Evolutionary conservation across 1,140 invertebrate genomes (phyloP).

Genomic region (Drosophila micromelanica): DNA sequence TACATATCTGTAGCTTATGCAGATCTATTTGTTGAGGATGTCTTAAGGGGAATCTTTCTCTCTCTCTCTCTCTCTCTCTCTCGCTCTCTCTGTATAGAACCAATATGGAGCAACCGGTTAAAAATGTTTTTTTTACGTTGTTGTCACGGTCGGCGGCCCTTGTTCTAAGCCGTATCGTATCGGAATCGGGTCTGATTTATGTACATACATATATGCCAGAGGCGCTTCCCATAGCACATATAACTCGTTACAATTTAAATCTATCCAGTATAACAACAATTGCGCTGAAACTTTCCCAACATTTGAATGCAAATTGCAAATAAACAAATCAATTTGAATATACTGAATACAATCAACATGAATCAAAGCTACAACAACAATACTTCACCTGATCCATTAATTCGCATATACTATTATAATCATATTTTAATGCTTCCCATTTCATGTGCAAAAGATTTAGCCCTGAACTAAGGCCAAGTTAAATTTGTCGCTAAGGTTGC

Average conservation of each 20-base stretch:
- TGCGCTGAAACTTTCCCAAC: conserved; percentile 57
- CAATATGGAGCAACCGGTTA: conserved; percentile 11
- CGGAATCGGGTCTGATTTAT: conserved; percentile 7
- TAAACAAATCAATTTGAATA: conserved; percentile 57
- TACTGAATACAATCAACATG: conserved; percentile 25
- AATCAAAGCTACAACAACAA: neutral
- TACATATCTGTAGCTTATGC: neutral
- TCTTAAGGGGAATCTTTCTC: neutral
- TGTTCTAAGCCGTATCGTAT: neutral
- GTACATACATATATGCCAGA: too few relatives aligned
- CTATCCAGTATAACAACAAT: conserved; percentile 30
- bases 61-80: neutral
- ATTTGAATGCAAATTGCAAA: conserved; percentile 63
- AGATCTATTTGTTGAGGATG: conserved; percentile 9
- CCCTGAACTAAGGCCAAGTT: conserved; percentile 19
- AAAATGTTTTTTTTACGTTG: conserved; percentile 18
- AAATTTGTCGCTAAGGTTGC: conserved; percentile 30
- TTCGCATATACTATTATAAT: neutral
- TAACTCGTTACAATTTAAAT: conserved; percentile 40
- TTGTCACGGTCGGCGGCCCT: conserved; percentile 24
- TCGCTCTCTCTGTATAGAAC: too few relatives aligned
- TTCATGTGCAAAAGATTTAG: neutral
- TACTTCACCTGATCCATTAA: neutral
- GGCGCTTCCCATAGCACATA: conserved; percentile 21
- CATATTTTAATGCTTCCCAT: neutral